phyloP scores from a whole-genome alignment of 92 coral and sea anemone species.

The Actinernus sp. region DNA sequence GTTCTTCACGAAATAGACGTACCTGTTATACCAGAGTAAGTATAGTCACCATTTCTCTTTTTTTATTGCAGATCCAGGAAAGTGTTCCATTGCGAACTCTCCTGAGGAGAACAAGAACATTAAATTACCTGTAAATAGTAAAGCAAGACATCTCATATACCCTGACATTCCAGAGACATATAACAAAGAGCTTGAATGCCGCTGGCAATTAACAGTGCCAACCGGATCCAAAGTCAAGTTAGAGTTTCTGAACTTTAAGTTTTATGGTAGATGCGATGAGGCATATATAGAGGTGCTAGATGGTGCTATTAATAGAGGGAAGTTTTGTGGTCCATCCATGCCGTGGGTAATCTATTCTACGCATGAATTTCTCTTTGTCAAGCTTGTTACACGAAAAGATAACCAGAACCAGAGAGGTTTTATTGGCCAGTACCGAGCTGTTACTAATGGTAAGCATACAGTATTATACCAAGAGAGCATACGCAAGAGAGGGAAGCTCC shows the following conservation, averaged over 20 bases:
- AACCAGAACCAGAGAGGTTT: background rate
- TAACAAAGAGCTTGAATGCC: conserved; percentile 6
- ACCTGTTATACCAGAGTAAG: no score
- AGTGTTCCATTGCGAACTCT: conserved; percentile 17
- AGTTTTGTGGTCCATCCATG: conserved; percentile 23
- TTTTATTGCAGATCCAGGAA: background rate
- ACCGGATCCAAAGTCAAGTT: conserved; percentile 5
- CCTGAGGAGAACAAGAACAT: conserved; percentile 23
- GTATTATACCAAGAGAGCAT: no score
- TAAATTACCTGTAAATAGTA: background rate
- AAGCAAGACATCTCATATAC: no score
- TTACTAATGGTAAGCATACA: conserved; percentile 12
- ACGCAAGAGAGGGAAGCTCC: no score
- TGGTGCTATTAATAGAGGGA: conserved; percentile 20
- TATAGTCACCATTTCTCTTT: no score
- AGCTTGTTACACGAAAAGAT: conserved; percentile 1
- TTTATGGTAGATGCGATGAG: conserved; percentile 11
- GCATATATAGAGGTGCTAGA: conserved; percentile 16
- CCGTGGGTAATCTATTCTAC: conserved; percentile 37
- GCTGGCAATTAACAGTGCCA: conserved; percentile 22
- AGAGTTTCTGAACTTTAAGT: conserved; percentile 8
- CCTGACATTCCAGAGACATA: background rate
- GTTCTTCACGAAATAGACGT: no score
- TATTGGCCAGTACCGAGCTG: conserved; percentile 19
- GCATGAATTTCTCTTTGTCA: conserved; percentile 3